phyloP scores from a whole-genome alignment of 2,888 invertebrate genomes.

The Sepioteuthis lessoniana region DNA sequence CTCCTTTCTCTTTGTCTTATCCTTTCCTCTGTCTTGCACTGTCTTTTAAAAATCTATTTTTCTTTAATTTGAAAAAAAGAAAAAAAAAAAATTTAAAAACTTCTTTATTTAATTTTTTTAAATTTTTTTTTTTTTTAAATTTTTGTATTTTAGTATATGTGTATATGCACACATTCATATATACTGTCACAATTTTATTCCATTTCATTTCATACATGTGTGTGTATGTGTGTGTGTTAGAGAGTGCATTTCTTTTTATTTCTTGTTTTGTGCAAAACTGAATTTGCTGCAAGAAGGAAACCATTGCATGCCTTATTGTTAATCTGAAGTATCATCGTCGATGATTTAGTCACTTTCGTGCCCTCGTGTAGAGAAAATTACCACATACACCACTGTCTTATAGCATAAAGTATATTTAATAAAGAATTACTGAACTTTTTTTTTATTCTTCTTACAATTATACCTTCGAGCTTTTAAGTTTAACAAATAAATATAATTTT shows the following conservation, averaged over 20 bases:
- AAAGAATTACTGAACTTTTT: slow-evolving; percentile 35
- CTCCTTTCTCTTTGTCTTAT: not conserved
- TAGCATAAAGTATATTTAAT: slow-evolving; percentile 42
- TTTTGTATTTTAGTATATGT: not conserved
- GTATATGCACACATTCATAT: too few species aligned
- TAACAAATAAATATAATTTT: slow-evolving; percentile 21
- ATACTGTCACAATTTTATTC: not conserved
- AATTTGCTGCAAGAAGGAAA: slow-evolving; percentile 45
- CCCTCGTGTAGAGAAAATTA: slow-evolving; percentile 35
- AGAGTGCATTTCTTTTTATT: not conserved
- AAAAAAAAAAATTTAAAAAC: not conserved
- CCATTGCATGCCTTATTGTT: slow-evolving; percentile 42
- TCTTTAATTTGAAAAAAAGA: slow-evolving; percentile 23
- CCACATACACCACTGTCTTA: slow-evolving; percentile 33
- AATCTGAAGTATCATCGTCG: slow-evolving; percentile 44
- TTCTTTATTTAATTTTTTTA: slow-evolving; percentile 24
- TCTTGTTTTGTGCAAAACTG: slow-evolving; percentile 16
- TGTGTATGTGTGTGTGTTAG: not conserved
- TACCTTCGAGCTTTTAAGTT: slow-evolving; percentile 37
- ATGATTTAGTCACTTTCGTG: slow-evolving; percentile 46
- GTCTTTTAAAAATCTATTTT: slow-evolving; percentile 25
- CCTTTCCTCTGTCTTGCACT: not conserved
- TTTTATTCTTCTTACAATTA: not conserved
- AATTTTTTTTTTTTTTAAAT: not conserved
- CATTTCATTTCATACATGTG: not conserved